Base-by-base conservation (phyloP, 2,797 vertebrate genomes). In the Cirrhinus mrigala region DNA sequence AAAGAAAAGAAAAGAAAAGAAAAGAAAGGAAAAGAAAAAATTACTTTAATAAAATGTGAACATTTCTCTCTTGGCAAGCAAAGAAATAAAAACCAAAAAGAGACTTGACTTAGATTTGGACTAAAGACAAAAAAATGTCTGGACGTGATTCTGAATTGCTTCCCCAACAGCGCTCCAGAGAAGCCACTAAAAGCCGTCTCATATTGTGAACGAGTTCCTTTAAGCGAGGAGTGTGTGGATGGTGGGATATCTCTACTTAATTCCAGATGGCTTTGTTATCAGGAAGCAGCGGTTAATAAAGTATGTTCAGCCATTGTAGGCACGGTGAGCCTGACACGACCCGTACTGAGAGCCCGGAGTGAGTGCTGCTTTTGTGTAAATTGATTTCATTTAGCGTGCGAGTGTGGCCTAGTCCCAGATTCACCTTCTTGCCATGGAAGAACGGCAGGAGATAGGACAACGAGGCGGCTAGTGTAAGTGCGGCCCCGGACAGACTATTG, bases 341-440 rank as follows among this genome's bases (percentile, higher is more conserved):
- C 62, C 70, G 29, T 68, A 29, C 83, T 33, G 73, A 77, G 79
- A 71, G 68, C 24, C 77, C 37, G 7, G 69, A 37, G 71, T 76
- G 85, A 58, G 46, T 24, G 64, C 78, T 44, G 71, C 78, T 76
- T 77, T 85, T 85, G 83, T 87, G 83, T 54, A 77, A 84, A 81
- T 58, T 79, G 68, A 87, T 85, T 87, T 81, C 33, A 79, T 85
- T 85, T 82, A 50, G 74, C 40, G 44, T 37, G 50, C 24, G 50
- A 79, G 52, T 58, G 78, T 78, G 52, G 60, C n/a, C 68, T 37
- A 64, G 50, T 62, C 60, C 52, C 75, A 56, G 54, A 70, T 85
- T 88, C 79, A 79, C 88, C 78, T 79, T 62, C 66, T 79, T 20
- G 8, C 40, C 15, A 60, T 16, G 20, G 14, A 46, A 70, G 71